Evolutionary conservation across 2,113 vertebrate genomes (phyloP), one percentile per base, ranked within the genome.

Genomic region (Anguilla rostrata): DNA sequence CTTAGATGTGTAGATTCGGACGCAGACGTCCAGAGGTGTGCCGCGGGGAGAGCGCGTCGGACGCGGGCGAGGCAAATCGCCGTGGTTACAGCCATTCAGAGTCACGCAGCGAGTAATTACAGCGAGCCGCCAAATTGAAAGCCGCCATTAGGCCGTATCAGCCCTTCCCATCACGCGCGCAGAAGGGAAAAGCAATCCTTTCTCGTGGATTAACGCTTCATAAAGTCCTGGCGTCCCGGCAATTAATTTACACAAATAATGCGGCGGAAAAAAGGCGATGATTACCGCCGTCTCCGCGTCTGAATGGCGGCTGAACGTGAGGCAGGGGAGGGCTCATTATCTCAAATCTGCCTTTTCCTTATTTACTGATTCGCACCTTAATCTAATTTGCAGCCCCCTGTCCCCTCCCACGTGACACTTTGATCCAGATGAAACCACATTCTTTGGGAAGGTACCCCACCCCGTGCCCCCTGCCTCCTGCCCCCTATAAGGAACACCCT

Each of bases 231-330:
- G 18, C 60, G 46, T 86, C 63, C 29, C 43, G 39, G 80, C 86
- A 86, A 86, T 86, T 86, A 86, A 86, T 86, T 82, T 83, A 78
- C 34, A 53, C 29, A 63, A 86, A 86, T 85, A 81, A 85, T 85
- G 46, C 15, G 7, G 49, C 49, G 39, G 84, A 85, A 83, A 80
- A 41, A 83, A 79, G 3, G 18, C 20, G 84, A 39, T 80, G 75
- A 85, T 29, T 60, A 53, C 49, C 80, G 39, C 40, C 20, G 12
- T 34, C 78, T 39, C 20, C 53, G 2, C 22, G 20, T 40, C 75
- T 83, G 82, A 18, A 57, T 57, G 79, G 22, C n/a, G 46, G 49
- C 26, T 84, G 46, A 80, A 57, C 57, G 46, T 49, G 40, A 80
- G 53, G 34, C 34, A 11, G 78, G 22, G n/a, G 71, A 57, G 84